Conservation (phyloP, 2,113 vertebrate species). For the Sinocyclocheilus anophthalmus region DNA sequence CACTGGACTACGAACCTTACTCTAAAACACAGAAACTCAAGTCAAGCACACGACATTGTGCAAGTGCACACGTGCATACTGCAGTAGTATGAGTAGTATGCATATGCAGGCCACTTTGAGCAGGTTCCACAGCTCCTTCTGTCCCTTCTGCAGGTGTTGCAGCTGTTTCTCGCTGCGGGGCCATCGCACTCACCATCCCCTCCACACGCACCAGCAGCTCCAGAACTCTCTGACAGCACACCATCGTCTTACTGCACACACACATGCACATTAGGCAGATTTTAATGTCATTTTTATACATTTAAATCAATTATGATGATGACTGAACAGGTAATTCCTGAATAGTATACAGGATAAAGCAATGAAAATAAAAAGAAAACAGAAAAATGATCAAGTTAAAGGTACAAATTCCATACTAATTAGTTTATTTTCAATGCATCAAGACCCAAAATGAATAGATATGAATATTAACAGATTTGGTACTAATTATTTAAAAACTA, state of each 20-base stretch:
- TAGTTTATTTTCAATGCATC: neutral
- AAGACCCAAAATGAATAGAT: too few species aligned
- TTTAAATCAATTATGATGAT: neutral
- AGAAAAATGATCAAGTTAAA: neutral
- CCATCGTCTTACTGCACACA: constrained; percentile 85
- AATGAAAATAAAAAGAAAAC: neutral
- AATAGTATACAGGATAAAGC: neutral
- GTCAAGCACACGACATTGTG: neutral
- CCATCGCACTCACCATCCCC: constrained; percentile 88
- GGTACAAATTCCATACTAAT: neutral
- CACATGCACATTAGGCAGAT: neutral
- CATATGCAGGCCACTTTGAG: constrained; percentile 97
- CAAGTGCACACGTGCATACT: too few species aligned
- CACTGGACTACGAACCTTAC: constrained; percentile 93
- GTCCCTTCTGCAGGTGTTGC: constrained; percentile 89
- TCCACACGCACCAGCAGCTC: constrained; percentile 91
- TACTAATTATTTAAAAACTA: too few species aligned
- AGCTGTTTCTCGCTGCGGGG: constrained; percentile 86
- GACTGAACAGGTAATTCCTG: neutral
- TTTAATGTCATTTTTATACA: neutral
- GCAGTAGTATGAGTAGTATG: neutral
- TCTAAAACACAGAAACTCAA: constrained; percentile 70
- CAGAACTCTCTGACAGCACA: constrained; percentile 92
- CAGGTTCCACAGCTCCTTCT: constrained; percentile 95
- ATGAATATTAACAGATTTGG: too few species aligned